Evolutionary conservation across 2,888 invertebrate species (phyloP).

Genomic region (Euplexia lucipara): DNA sequence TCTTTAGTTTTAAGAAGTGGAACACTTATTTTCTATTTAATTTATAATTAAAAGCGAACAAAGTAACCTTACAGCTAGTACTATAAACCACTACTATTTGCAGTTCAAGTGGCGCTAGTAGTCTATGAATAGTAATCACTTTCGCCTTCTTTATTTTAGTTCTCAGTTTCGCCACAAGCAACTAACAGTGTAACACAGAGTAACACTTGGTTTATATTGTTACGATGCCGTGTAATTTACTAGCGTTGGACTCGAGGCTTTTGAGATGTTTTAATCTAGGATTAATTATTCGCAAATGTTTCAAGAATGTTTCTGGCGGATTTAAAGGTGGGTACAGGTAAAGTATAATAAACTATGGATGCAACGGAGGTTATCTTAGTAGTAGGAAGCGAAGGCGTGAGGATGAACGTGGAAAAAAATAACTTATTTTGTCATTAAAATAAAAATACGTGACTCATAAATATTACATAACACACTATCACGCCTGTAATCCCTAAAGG

Average conservation of each 20-base stretch:
- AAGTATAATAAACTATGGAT: no score
- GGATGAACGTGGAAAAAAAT: no score
- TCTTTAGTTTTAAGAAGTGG: not conserved
- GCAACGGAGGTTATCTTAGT: no score
- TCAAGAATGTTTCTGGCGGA: no score
- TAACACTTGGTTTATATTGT: conserved; percentile 6
- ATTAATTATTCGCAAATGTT: no score
- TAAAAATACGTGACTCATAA: no score
- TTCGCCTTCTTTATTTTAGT: conserved; percentile 13
- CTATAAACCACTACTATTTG: not conserved
- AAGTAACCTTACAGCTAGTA: conserved; percentile 19
- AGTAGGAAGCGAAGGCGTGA: no score
- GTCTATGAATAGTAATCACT: not conserved
- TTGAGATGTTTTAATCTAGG: no score
- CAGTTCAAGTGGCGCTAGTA: conserved; percentile 46
- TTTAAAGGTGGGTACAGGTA: no score
- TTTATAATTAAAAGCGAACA: not conserved
- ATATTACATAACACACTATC: no score
- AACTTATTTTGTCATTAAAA: no score
- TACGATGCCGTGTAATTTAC: not conserved
- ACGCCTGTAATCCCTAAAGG: no score
- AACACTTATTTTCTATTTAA: not conserved
- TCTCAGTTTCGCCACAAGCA: conserved; percentile 35
- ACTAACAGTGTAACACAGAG: not conserved
- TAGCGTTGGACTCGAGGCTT: conserved; percentile 14